Conservation (phyloP, 1,140 invertebrate species). For the Tetragnatha versicolor region DNA sequence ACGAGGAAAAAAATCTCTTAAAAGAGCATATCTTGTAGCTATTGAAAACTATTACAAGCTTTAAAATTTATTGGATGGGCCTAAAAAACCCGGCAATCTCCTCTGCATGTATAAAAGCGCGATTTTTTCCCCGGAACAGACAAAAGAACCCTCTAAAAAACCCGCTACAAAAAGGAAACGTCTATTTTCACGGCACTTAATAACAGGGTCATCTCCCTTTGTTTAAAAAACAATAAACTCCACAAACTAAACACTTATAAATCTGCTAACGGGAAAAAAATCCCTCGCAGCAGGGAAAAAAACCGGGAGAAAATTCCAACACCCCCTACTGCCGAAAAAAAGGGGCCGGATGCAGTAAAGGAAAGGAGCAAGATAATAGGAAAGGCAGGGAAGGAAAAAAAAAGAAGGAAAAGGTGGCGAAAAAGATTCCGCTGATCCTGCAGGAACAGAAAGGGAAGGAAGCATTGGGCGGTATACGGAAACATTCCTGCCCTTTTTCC, state of each 20-base stretch:
- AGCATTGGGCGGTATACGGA: conserved; percentile 43
- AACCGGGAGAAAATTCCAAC: background rate
- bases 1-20: too few relatives aligned
- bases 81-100: too few relatives aligned
- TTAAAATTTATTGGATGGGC: too few relatives aligned
- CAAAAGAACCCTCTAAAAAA: too few relatives aligned
- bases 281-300: background rate
- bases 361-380: conserved; percentile 36
- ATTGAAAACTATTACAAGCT: too few relatives aligned
- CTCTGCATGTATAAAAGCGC: too few relatives aligned
- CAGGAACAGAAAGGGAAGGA: conserved; percentile 43
- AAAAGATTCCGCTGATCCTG: conserved; percentile 48
- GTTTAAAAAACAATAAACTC: conserved; percentile 37
- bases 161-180: background rate
- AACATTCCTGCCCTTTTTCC: conserved; percentile 36
- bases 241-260: conserved; percentile 38
- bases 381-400: conserved; percentile 13
- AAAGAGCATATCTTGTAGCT: too few relatives aligned
- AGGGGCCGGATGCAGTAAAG: conserved; percentile 39
- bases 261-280: conserved; percentile 35
- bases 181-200: conserved; percentile 19
- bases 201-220: conserved; percentile 2
- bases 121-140: too few relatives aligned
- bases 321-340: background rate
- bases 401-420: conserved; percentile 34